phyloP scores from a whole-genome alignment of 37 sponge, comb jelly and placozoan genomes.

The Axinella damicornis region DNA sequence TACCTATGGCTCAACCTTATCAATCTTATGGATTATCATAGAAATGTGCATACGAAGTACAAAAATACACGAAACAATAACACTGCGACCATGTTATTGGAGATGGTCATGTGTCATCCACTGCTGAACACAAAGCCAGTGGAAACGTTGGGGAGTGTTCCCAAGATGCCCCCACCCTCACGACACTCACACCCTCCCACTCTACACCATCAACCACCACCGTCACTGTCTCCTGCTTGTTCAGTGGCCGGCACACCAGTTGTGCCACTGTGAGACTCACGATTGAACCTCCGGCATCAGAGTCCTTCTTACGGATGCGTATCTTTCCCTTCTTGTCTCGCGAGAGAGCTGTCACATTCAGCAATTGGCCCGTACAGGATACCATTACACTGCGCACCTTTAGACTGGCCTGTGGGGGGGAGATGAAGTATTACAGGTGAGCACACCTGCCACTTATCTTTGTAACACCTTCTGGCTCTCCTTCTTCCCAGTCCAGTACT shows the following conservation, averaged over 20 bases:
- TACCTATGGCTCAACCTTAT: too few species aligned
- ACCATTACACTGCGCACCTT: slow-evolving; percentile 77
- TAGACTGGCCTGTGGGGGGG: slow-evolving; percentile 31
- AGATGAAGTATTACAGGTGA: neutral
- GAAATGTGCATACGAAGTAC: too few species aligned
- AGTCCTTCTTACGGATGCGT: slow-evolving; percentile 35
- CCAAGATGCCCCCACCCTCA: slow-evolving; percentile 29
- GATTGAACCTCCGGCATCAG: slow-evolving; percentile 30
- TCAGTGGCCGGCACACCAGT: slow-evolving; percentile 48
- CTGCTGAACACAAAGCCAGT: too few species aligned
- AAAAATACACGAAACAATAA: too few species aligned
- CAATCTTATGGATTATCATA: too few species aligned
- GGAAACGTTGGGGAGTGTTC: slow-evolving; percentile 10
- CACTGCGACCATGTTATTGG: too few species aligned
- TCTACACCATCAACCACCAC: slow-evolving; percentile 74
- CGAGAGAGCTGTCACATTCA: slow-evolving; percentile 58
- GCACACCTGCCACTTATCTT: neutral
- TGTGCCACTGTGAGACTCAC: slow-evolving; percentile 58
- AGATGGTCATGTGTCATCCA: too few species aligned
- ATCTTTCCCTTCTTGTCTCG: slow-evolving; percentile 62
- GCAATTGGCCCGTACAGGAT: slow-evolving; percentile 34
- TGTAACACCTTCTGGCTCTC: slow-evolving; percentile 33
- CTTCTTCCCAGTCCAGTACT: slow-evolving; percentile 58
- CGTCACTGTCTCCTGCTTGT: slow-evolving; percentile 32
- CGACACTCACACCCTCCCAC: slow-evolving; percentile 41